Base-by-base conservation (phyloP, 2,113 vertebrate genomes). In the Cryptomyrus ogoouensis region DNA sequence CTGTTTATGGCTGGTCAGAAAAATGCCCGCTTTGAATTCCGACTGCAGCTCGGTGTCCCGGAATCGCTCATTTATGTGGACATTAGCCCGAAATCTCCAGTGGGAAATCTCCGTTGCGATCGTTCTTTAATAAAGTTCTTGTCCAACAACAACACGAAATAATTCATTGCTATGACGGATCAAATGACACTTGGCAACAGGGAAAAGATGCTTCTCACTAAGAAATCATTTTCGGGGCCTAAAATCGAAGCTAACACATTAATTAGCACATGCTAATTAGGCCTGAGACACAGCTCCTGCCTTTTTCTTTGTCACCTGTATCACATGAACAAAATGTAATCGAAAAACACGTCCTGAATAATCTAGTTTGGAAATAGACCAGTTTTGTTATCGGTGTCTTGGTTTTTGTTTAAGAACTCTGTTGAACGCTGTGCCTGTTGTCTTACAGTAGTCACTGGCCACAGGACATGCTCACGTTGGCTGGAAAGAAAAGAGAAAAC, bases 371-470 rank as follows among this genome's bases (percentile, higher is more conserved):
- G 89, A 91, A 91, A 90, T 91, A 90, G 89, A 92, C 93, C 94
- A 91, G 93, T 95, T 94, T 94, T 95, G 96, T 95, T 95, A 93
- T 95, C 87, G 93, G 95, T 96, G 96, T 96, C 95, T 96, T 96
- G 94, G 93, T 95, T 96, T 96, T 94, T 92, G 92, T 94, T 95
- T 87, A 93, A 93, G 91, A 90, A 91, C 91, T 94, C 91, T 93
- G 93, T 95, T 90, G 89, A 95, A 93, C 93, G 94, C 94, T 91
- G 94, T 95, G 95, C 94, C 96, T 94, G 95, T 96, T 92, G 94
- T 96, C 94, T 94, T 94, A 94, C 92, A 91, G 93, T 95, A 95
- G 94, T 94, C 95, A 94, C 91, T 94, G 92, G 93, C 93, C 93
- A 93, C 93, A 90, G 88, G 89, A 92, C 91, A 31, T 58, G 77